phyloP scores from a whole-genome alignment of 2,113 vertebrate genomes.

The Thunnus thynnus region DNA sequence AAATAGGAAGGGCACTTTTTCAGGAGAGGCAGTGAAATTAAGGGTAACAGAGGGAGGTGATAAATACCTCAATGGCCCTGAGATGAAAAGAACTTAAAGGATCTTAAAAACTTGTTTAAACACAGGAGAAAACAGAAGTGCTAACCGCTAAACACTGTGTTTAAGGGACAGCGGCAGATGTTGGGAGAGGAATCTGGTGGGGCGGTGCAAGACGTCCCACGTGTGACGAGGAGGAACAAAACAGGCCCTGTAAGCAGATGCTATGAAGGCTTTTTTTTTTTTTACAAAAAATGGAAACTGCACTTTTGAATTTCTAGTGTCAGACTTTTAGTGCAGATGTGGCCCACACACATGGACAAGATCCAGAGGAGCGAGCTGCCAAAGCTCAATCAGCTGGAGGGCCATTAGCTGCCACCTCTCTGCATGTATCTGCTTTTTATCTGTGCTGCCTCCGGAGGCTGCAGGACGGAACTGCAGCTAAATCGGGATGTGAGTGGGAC shows the following conservation, averaged over 20 bases:
- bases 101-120: slow-evolving; percentile 13
- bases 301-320: background rate
- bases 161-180: slow-evolving; percentile 43
- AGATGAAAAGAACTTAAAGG: slow-evolving; percentile 43
- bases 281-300: background rate
- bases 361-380: background rate
- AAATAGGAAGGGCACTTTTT: slow-evolving; percentile 14
- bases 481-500: background rate
- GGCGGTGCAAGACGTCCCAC: slow-evolving; percentile 15
- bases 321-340: background rate
- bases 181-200: slow-evolving; percentile 27
- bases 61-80: slow-evolving; percentile 42
- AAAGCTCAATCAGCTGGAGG: slow-evolving; percentile 25
- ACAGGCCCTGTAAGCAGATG: slow-evolving; percentile 29
- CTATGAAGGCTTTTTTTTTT: background rate
- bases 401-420: slow-evolving; percentile 7
- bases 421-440: background rate
- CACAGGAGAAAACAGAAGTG: slow-evolving; percentile 16
- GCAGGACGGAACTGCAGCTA: slow-evolving; percentile 19
- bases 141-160: slow-evolving; percentile 26
- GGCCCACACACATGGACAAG: background rate
- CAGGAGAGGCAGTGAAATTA: slow-evolving; percentile 21
- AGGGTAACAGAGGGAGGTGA: slow-evolving; percentile 37
- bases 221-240: slow-evolving; percentile 34
- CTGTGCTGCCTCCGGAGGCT: slow-evolving; percentile 53